phyloP scores from a whole-genome alignment of 2,113 vertebrate species.

The Alces alces region DNA sequence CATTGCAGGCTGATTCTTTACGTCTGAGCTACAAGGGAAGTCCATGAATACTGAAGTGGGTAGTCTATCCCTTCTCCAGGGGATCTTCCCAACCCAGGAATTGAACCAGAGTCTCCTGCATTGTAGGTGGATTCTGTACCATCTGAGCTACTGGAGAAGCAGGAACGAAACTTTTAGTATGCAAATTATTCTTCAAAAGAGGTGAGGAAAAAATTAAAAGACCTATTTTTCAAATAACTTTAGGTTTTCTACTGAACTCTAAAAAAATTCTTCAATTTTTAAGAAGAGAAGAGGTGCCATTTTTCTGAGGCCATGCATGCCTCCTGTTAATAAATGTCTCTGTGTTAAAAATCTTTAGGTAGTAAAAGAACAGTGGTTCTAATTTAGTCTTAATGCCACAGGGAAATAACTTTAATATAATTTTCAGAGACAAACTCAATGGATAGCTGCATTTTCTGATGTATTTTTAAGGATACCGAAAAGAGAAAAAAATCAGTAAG shows the following conservation, averaged over 20 bases:
- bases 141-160: background rate
- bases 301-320: slow-evolving; percentile 22
- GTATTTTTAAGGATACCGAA: background rate
- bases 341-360: slow-evolving; percentile 37
- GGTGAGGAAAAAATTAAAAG: background rate
- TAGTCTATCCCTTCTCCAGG: background rate
- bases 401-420: slow-evolving; percentile 34
- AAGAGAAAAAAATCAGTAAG: background rate
- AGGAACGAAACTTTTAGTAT: background rate
- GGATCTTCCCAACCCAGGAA: background rate
- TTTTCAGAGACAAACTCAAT: slow-evolving; percentile 10
- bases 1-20: background rate
- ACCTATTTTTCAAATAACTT: slow-evolving; percentile 17
- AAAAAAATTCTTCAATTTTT: background rate
- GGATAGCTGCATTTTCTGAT: slow-evolving; percentile 14
- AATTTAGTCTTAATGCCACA: slow-evolving; percentile 16
- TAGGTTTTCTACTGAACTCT: background rate
- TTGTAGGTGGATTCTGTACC: background rate
- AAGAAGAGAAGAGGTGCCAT: background rate
- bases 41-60: background rate
- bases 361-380: slow-evolving; percentile 20
- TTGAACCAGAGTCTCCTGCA: background rate
- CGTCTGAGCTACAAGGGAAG: background rate
- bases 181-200: slow-evolving; percentile 1
- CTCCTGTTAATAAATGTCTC: slow-evolving; percentile 30